Percentiles rank a stretch among this genome's conserved stretches.
phyloP scores from a whole-genome alignment of 1,140 invertebrate species.

The Aphaenogaster rudis region DNA sequence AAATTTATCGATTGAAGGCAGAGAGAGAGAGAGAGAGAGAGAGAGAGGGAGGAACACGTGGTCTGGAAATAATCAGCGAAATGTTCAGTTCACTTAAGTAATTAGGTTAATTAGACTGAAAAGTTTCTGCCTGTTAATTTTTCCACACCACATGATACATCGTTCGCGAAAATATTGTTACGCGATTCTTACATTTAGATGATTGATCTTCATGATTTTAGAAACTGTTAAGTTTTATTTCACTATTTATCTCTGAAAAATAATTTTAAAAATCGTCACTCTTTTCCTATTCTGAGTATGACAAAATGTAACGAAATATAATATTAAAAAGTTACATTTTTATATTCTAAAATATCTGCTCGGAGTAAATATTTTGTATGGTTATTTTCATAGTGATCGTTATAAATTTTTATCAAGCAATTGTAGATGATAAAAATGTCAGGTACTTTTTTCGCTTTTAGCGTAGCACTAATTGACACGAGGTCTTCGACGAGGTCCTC shows the following conservation, averaged over 20 bases:
- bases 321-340: neutral
- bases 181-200: neutral
- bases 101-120: slow-evolving; percentile 5
- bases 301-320: neutral
- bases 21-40: neutral
- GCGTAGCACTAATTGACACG: neutral
- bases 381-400: neutral
- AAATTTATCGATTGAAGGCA: slow-evolving; percentile 19
- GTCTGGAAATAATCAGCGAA: neutral
- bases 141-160: neutral
- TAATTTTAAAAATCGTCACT: neutral
- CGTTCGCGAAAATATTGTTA: neutral
- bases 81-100: neutral
- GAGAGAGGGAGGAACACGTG: neutral
- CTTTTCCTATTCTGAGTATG: neutral
- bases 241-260: neutral
- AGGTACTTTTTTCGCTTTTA: neutral
- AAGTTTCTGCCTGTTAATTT: slow-evolving; percentile 1
- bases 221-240: neutral
- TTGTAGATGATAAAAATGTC: neutral
- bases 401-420: neutral
- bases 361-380: neutral
- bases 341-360: neutral
- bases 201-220: neutral
- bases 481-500: neutral